Percentiles rank a stretch among this genome's conserved stretches.
Conservation (phyloP, 1,140 invertebrate species). For the Kradibia gibbosae region DNA sequence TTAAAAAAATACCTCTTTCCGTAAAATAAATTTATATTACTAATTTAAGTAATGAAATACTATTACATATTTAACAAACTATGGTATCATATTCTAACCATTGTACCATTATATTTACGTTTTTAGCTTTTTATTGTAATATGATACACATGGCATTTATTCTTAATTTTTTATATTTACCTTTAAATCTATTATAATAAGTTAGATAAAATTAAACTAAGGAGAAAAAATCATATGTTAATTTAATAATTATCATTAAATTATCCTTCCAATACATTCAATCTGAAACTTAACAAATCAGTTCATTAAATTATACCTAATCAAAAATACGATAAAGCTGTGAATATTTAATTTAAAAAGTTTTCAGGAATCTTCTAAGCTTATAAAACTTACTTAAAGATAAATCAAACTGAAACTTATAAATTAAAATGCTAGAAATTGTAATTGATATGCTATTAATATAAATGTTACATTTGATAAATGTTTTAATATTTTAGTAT, state of each 20-base stretch:
- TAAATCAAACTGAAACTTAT: neutral
- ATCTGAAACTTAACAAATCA: neutral
- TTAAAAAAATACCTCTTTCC: too few species aligned
- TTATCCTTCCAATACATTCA: neutral
- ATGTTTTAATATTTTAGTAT: neutral
- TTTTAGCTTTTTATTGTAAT: too few species aligned
- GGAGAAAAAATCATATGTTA: neutral
- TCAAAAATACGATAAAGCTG: neutral
- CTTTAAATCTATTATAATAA: too few species aligned
- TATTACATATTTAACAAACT: too few species aligned
- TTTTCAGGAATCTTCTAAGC: neutral
- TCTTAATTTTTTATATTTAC: too few species aligned
- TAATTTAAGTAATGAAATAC: too few species aligned
- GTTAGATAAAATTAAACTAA: too few species aligned
- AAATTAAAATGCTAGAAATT: neutral
- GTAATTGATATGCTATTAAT: neutral
- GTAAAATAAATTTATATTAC: too few species aligned
- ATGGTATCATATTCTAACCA: too few species aligned
- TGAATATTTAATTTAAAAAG: slow-evolving; percentile 29
- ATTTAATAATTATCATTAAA: neutral
- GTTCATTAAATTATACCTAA: neutral
- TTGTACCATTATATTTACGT: too few species aligned
- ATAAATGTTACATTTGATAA: neutral
- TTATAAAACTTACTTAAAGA: neutral
- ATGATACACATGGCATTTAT: too few species aligned